A percentile compares a stretch with the other conserved stretches of the same genome.
These are phyloP conservation scores for Artibeus lituratus DNA, from an alignment of 2,797 vertebrate species.

Conservation along the genomic window DNA sequence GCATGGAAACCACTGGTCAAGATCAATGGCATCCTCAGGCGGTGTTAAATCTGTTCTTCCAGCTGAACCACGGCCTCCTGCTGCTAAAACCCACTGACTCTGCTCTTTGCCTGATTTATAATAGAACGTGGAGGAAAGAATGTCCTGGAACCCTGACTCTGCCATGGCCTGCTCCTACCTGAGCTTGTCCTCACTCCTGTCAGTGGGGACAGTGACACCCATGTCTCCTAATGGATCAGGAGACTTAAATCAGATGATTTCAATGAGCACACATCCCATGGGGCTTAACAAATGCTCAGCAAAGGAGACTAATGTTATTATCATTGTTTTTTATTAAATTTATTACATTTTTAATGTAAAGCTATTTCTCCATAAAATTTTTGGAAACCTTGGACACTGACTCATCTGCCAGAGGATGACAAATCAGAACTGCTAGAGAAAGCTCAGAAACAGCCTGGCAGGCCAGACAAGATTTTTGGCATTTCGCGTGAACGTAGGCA, in stretches of 20 bases:
- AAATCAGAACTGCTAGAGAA: not conserved
- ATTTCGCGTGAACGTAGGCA: not conserved
- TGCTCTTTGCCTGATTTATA: not conserved
- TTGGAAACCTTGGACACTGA: not conserved
- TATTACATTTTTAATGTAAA: not conserved
- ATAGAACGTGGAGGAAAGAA: not conserved
- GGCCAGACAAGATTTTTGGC: not conserved
- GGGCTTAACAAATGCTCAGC: not conserved
- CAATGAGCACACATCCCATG: accelerated
- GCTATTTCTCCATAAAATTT: not conserved
- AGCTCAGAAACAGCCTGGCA: not conserved
- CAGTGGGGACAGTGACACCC: not conserved
- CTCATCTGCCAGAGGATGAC: not conserved
- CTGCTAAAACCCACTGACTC: not conserved
- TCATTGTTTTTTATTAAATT: not conserved
- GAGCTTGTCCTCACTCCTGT: not conserved
- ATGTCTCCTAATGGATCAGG: not conserved
- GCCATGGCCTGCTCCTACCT: accelerated
- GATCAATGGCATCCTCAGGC: not conserved
- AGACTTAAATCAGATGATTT: not conserved
- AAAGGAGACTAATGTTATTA: not conserved
- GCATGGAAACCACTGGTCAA: not conserved
- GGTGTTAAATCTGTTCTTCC: not conserved
- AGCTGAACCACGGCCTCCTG: accelerated
- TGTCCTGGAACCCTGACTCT: not conserved